Conservation (phyloP, 2,797 vertebrate genomes). For the Pangasius sanitwongsei region DNA sequence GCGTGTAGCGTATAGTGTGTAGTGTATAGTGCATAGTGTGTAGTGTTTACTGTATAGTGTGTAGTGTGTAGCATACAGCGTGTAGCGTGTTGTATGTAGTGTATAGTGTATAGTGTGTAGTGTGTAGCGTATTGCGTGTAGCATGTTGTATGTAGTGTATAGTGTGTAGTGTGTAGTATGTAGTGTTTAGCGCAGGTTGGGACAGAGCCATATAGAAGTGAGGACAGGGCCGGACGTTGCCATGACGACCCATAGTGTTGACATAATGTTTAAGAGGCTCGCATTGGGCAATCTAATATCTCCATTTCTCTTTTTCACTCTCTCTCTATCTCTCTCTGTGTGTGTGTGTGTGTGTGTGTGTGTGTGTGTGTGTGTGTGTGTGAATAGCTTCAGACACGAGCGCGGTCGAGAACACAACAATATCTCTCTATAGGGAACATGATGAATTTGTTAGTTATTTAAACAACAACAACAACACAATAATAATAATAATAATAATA, state of each 20-base stretch:
- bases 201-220: background rate
- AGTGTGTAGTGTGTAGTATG: background rate
- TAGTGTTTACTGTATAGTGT: background rate
- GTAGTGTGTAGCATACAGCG: background rate
- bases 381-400: background rate
- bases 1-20: background rate
- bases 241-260: slow-evolving; percentile 1
- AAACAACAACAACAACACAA: background rate
- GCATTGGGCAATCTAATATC: background rate
- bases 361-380: background rate
- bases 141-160: background rate
- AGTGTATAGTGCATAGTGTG: background rate
- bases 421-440: background rate
- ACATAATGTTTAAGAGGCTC: slow-evolving; percentile 12
- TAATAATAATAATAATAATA: background rate
- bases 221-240: slow-evolving; percentile 14
- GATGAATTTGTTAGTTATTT: background rate
- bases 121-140: background rate
- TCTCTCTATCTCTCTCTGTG: background rate
- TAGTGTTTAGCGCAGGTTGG: background rate
- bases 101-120: no score
- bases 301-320: background rate
- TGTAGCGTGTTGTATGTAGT: background rate
- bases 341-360: background rate
- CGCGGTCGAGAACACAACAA: background rate